Evolutionary conservation across 2,113 vertebrate genomes (phyloP), one percentile per base, ranked within the genome.

Genomic region (Apodemus sylvaticus): DNA sequence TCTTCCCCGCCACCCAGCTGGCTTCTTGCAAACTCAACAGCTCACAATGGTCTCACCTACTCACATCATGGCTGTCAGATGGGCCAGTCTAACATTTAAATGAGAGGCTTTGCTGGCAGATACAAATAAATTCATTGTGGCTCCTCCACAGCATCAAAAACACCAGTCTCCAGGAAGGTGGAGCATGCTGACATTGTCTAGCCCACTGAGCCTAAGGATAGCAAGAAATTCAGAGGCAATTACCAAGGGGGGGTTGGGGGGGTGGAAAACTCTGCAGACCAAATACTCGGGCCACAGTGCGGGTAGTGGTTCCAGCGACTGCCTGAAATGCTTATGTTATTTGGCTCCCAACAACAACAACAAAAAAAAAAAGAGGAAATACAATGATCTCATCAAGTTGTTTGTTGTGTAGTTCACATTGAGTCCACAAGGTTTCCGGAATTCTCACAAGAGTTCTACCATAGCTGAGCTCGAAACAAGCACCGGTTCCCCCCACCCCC

Each of bases 341-440:
- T 22, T 55, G 22, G 86, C 34, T 90, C 81, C 58, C 89, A 62
- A 58, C 79, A 60, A 51, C 8, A 45, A 89, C 5, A 68, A n/a
- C n/a, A n/a, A n/a, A n/a, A n/a, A n/a, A n/a, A 48, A 48, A 48
- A 48, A 7, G 45, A 48, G 94, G 91, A 78, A 86, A 90, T 11
- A 70, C 29, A 79, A 22, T 22, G 3, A 42, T 76, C 68, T 26
- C 77, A 36, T 20, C 31, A 53, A 62, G 73, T 29, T 2, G 29
- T 17, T 10, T 74, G 79, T 29, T 48, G 1, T 22, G 5, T 87
- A 96, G 96, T 60, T 36, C 87, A 97, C 94, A 14, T 88, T 94
- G 96, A 97, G 96, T 89, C 29, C 91, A 94, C 92, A 0, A 92
- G 97, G 89, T 86, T 93, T 97, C 98, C 96, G 93, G 79, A 97